phyloP scores from a whole-genome alignment of 2,888 invertebrate species.

The Seira musarum region DNA sequence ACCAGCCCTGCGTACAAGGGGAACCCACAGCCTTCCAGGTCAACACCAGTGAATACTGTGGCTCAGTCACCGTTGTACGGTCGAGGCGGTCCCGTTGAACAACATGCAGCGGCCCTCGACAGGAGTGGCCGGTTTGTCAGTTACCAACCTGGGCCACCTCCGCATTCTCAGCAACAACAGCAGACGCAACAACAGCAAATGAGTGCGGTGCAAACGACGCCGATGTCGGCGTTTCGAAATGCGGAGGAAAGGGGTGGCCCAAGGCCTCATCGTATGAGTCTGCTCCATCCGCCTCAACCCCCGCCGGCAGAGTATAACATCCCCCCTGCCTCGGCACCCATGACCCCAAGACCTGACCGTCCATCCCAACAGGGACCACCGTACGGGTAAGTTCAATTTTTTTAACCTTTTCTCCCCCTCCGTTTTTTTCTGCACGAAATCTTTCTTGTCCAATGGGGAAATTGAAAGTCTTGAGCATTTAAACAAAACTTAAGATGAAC shows the following conservation, averaged over 20 bases:
- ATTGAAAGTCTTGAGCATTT: no score
- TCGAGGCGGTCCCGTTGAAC: slow-evolving; percentile 46
- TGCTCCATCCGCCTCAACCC: slow-evolving; percentile 76
- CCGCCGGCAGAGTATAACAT: slow-evolving; percentile 64
- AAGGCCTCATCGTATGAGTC: slow-evolving; percentile 78
- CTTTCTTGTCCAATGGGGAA: no score
- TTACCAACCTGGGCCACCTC: slow-evolving; percentile 63
- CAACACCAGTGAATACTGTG: slow-evolving; percentile 62
- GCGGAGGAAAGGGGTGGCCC: slow-evolving; percentile 70
- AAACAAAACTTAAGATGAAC: no score
- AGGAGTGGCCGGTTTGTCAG: slow-evolving; percentile 57
- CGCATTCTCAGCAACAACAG: slow-evolving; percentile 70
- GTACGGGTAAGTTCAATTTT: slow-evolving; percentile 67
- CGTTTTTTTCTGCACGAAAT: no score
- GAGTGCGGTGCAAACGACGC: slow-evolving; percentile 62
- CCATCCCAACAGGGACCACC: slow-evolving; percentile 71
- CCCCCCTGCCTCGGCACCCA: slow-evolving; percentile 63
- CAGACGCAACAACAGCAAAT: slow-evolving; percentile 69
- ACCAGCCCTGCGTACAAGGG: slow-evolving; percentile 58
- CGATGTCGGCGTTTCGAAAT: slow-evolving; percentile 64
- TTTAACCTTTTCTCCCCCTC: background rate
- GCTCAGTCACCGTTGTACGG: slow-evolving; percentile 59
- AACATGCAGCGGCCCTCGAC: slow-evolving; percentile 46
- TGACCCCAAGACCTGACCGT: slow-evolving; percentile 70
- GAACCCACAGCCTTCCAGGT: slow-evolving; percentile 56